A percentile compares a stretch with the other conserved stretches of the same genome.
Evolutionary conservation across 1,140 invertebrate genomes (phyloP).

Genomic region (Meteorus sp.): DNA sequence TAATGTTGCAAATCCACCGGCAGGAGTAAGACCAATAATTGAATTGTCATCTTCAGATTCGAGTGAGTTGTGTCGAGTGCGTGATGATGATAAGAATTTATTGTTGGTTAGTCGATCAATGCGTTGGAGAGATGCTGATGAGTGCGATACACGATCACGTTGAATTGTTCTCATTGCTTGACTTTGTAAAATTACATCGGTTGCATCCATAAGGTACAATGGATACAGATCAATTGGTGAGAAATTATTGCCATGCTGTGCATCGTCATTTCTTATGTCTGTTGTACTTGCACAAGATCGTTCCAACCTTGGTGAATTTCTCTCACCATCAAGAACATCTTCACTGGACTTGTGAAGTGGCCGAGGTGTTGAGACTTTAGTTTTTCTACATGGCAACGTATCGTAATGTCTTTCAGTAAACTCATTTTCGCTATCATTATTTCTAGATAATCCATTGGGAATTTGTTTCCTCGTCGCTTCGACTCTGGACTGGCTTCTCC

Average conservation of each 20-base stretch:
- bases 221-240: neutral
- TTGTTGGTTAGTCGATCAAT: neutral
- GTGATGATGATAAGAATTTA: neutral
- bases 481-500: slow-evolving; percentile 35
- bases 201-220: slow-evolving; percentile 44
- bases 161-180: slow-evolving; percentile 22
- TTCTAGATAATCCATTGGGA: neutral
- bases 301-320: slow-evolving; percentile 17
- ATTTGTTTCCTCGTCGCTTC: slow-evolving; percentile 12
- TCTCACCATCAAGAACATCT: slow-evolving; percentile 44
- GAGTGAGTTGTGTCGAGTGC: slow-evolving; percentile 42
- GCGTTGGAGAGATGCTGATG: neutral
- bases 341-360: slow-evolving; percentile 48
- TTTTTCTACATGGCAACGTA: slow-evolving; percentile 42
- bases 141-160: neutral
- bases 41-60: slow-evolving; percentile 30
- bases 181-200: slow-evolving; percentile 44
- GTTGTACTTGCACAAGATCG: slow-evolving; percentile 34
- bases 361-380: slow-evolving; percentile 31
- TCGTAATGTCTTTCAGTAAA: slow-evolving; percentile 39
- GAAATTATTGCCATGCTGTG: neutral
- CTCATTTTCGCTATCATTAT: neutral
- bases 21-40: neutral
- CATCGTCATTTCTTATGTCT: slow-evolving; percentile 32
- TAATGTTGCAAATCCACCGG: slow-evolving; percentile 41